Evolutionary conservation across 1,140 invertebrate genomes (phyloP).

Genomic region (Neoseiulus cucumeris): DNA sequence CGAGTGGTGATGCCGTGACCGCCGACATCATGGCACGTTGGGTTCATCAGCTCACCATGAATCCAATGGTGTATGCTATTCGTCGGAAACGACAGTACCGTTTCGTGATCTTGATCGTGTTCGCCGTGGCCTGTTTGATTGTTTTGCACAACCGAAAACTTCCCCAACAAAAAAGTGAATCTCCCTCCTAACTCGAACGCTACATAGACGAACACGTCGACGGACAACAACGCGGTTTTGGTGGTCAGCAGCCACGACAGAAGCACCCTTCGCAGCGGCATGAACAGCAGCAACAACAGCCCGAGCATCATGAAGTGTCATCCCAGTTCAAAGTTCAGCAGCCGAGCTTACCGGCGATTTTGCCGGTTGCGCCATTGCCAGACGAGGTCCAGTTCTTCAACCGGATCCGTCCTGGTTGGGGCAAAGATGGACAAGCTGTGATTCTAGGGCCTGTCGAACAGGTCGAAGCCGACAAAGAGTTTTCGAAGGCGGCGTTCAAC

Average conservation of each 20-base stretch:
- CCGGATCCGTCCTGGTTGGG: conserved; percentile 34
- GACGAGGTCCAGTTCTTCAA: conserved; percentile 12
- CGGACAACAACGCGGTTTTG: too few species aligned
- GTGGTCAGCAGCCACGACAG: too few species aligned
- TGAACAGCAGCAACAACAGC: too few species aligned
- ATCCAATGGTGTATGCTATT: not conserved
- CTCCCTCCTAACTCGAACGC: not conserved
- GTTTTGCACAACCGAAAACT: conserved; percentile 5
- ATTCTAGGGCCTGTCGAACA: conserved; percentile 35
- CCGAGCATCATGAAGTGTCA: too few species aligned
- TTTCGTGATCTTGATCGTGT: not conserved
- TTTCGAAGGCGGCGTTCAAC: conserved; percentile 71
- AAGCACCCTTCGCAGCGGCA: too few species aligned
- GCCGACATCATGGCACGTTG: not conserved
- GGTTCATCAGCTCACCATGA: conserved; percentile 4
- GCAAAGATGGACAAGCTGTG: conserved; percentile 47
- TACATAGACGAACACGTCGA: not conserved
- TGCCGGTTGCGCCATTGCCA: not conserved
- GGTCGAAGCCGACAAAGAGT: conserved; percentile 39
- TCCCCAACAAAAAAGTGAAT: too few species aligned
- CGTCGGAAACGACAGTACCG: not conserved
- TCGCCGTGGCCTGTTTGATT: not conserved
- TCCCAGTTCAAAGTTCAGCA: too few species aligned
- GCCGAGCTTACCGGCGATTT: not conserved
- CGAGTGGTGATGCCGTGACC: too few species aligned